Evolutionary conservation across 2,113 vertebrate genomes (phyloP).

Genomic region (Maylandia zebra): DNA sequence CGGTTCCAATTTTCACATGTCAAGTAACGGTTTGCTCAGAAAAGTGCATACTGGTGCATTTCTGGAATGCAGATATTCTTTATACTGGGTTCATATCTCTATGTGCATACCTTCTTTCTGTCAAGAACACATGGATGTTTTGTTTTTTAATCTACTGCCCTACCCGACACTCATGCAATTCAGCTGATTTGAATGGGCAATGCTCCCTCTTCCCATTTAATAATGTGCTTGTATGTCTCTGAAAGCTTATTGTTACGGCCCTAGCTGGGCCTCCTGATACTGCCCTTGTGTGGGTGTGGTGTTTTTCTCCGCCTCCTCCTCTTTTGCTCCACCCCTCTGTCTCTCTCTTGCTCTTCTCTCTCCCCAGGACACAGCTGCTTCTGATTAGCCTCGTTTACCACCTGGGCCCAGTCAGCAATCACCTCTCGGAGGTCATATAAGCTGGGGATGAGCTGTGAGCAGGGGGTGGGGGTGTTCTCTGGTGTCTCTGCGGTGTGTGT

Average conservation of each 20-base stretch:
- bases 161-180: neutral
- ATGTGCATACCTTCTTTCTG: neutral
- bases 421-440: no score
- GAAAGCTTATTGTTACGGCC: neutral
- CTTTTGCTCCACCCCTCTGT: no score
- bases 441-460: no score
- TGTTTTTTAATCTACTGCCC: neutral
- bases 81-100: neutral
- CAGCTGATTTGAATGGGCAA: neutral
- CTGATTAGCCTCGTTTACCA: no score
- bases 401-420: no score
- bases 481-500: no score
- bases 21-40: neutral
- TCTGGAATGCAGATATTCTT: neutral
- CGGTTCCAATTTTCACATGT: slow-evolving; percentile 1
- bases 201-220: neutral
- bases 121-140: neutral
- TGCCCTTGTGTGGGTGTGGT: no score
- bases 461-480: no score
- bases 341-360: no score
- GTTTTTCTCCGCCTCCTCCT: no score
- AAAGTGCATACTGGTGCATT: neutral
- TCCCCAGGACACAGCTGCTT: no score
- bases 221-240: neutral
- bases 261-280: no score